A percentile compares a stretch with the other conserved stretches of the same genome.
Evolutionary conservation across 2,113 vertebrate genomes (phyloP).

Genomic region (Equus quagga): DNA sequence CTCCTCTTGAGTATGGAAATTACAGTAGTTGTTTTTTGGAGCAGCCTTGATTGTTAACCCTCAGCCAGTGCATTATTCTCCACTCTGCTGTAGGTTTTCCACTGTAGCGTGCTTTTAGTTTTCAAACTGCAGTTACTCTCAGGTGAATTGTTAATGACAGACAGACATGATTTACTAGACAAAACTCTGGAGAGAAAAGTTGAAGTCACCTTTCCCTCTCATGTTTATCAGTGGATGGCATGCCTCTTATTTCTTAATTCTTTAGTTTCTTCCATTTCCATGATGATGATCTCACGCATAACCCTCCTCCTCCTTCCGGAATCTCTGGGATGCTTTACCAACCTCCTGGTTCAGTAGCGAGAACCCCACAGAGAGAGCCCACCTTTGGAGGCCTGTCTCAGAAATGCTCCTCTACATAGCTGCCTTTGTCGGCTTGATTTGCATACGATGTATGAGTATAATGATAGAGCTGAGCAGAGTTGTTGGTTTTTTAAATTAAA

Average conservation of each 20-base stretch:
- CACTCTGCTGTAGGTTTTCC: not conserved
- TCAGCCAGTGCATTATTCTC: not conserved
- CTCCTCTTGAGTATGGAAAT: not conserved
- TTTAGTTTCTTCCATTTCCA: not conserved
- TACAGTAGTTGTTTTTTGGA: not conserved
- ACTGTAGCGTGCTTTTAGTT: not conserved
- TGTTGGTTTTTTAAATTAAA: not conserved
- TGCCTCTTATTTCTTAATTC: not conserved
- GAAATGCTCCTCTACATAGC: not conserved
- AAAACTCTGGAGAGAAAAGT: not conserved
- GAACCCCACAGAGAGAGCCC: not conserved
- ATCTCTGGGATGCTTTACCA: not conserved
- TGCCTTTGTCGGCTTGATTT: not conserved
- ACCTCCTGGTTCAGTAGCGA: not conserved
- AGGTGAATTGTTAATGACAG: not conserved
- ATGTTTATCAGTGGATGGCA: not conserved
- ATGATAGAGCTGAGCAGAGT: not conserved
- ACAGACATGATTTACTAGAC: not conserved
- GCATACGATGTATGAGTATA: not conserved
- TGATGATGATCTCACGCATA: not conserved
- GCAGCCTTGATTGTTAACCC: not conserved
- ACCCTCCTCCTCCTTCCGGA: not conserved
- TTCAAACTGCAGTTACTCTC: not conserved
- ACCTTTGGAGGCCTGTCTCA: not conserved
- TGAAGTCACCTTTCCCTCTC: not conserved